Evolutionary conservation across 1,140 invertebrate species (phyloP).

Genomic region (Drosophila triauraria): DNA sequence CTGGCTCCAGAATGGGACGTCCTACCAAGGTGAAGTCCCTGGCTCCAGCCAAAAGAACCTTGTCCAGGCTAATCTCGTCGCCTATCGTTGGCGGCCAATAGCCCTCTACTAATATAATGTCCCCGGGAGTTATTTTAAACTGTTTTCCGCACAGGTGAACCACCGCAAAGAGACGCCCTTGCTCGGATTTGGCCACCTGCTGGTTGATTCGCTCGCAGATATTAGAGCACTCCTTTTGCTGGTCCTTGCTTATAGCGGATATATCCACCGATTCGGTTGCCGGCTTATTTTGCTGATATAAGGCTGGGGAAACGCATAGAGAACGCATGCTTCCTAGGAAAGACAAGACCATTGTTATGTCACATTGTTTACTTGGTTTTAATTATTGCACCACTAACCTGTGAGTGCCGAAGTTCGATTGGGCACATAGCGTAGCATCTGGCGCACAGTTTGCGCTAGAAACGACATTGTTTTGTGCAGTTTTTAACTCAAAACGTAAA

Average conservation of each 20-base stretch:
- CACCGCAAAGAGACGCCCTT: conserved; percentile 94
- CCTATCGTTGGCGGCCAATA: conserved; percentile 94
- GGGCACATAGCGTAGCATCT: conserved; percentile 48
- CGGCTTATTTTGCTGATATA: conserved; percentile 66
- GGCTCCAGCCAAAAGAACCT: conserved; percentile 93
- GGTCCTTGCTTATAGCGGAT: conserved; percentile 43
- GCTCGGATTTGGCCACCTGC: conserved; percentile 86
- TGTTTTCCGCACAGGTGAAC: conserved; percentile 94
- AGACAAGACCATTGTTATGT: conserved; percentile 54
- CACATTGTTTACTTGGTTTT: conserved; percentile 29
- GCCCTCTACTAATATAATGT: conserved; percentile 93
- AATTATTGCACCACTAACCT: conserved; percentile 20
- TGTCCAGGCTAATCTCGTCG: conserved; percentile 93
- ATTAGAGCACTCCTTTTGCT: conserved; percentile 73
- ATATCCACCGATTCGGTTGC: conserved; percentile 30
- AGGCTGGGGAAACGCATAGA: conserved; percentile 60
- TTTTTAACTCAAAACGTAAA: conserved; percentile 24
- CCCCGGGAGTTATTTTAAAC: conserved; percentile 94
- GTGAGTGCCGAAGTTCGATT: conserved; percentile 25
- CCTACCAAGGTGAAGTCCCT: conserved; percentile 95
- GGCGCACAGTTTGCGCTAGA: conserved; percentile 58
- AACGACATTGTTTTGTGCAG: conserved; percentile 46
- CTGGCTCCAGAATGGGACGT: conserved; percentile 91
- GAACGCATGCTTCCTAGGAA: conserved; percentile 66
- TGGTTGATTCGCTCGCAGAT: conserved; percentile 87